Evolutionary conservation across 2,888 invertebrate genomes (phyloP).

Genomic region (Phytoseiulus persimilis): DNA sequence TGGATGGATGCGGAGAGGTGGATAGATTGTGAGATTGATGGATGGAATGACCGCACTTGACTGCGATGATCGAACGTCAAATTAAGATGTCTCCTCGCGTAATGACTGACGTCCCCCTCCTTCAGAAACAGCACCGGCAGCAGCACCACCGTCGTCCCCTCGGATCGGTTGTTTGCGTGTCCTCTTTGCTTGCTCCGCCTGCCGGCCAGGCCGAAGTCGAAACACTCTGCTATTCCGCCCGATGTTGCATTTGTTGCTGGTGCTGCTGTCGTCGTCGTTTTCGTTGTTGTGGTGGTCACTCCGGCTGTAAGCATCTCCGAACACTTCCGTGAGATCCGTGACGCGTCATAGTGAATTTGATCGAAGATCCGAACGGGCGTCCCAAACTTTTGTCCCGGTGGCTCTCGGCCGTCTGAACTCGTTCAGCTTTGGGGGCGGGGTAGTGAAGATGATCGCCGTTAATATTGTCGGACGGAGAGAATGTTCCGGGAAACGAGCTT

Average conservation of each 20-base stretch:
- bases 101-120: neutral
- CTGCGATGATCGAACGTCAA: conserved; percentile 5
- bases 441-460: neutral
- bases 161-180: neutral
- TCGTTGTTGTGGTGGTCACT: neutral
- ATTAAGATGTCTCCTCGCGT: conserved; percentile 5
- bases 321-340: conserved; percentile 39
- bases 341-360: conserved; percentile 1
- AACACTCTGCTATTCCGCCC: neutral
- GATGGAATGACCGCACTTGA: conserved; percentile 5
- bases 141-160: neutral
- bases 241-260: neutral
- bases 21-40: neutral
- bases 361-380: neutral
- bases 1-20: neutral
- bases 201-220: neutral
- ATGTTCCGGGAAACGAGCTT: too few relatives aligned
- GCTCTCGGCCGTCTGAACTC: neutral
- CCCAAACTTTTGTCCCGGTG: neutral
- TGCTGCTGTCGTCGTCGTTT: neutral
- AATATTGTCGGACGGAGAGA: neutral
- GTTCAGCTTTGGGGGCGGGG: neutral
- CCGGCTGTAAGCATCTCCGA: neutral
- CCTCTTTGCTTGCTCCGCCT: neutral
- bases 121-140: neutral